Evolutionary conservation across 1,140 invertebrate genomes (phyloP).

Genomic region (Fopius arisanus): DNA sequence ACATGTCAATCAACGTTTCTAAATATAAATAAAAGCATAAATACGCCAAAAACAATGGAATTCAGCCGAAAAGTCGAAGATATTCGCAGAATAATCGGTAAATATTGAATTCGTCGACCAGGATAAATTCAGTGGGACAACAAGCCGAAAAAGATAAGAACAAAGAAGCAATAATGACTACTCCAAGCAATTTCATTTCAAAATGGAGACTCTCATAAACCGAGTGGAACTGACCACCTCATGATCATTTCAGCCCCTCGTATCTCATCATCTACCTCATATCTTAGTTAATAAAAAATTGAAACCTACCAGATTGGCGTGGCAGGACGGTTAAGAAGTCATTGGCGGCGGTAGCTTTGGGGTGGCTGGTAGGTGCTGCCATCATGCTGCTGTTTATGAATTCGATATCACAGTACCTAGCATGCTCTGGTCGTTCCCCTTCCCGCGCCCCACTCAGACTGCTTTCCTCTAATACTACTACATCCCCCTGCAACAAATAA

Average conservation of each 20-base stretch:
- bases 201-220: not conserved
- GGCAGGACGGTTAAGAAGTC: slow-evolving; percentile 67
- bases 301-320: slow-evolving; percentile 60
- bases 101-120: too few relatives aligned
- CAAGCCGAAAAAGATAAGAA: too few relatives aligned
- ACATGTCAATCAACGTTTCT: too few relatives aligned
- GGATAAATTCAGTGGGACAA: too few relatives aligned
- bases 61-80: too few relatives aligned
- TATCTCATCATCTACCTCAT: not conserved
- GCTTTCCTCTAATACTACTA: slow-evolving; percentile 66
- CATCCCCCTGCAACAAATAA: slow-evolving; percentile 59
- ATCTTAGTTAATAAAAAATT: not conserved
- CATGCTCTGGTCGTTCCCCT: slow-evolving; percentile 63
- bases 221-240: slow-evolving; percentile 20
- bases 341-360: slow-evolving; percentile 65
- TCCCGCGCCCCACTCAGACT: slow-evolving; percentile 65
- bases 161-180: too few relatives aligned
- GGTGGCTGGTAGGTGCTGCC: slow-evolving; percentile 65
- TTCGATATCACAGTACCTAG: slow-evolving; percentile 67
- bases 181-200: not conserved
- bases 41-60: too few relatives aligned
- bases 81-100: too few relatives aligned
- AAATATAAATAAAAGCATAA: too few relatives aligned
- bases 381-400: slow-evolving; percentile 66
- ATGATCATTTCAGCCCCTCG: slow-evolving; percentile 28